A percentile compares a stretch with the other conserved stretches of the same genome.
Evolutionary conservation across 2,113 vertebrate species (phyloP).

Genomic region (Xenopus borealis): DNA sequence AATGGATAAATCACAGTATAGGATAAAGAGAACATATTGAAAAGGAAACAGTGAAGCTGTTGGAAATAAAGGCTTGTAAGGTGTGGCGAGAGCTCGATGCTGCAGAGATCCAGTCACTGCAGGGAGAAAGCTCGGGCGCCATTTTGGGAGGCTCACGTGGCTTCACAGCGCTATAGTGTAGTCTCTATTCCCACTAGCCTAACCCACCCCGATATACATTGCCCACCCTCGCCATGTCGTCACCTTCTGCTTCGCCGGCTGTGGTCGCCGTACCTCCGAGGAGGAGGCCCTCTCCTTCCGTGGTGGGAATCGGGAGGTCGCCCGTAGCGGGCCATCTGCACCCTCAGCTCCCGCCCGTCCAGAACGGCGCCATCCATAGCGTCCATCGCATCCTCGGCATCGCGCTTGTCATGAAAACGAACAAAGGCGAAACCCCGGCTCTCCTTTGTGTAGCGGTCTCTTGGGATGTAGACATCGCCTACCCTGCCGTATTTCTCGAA

Average conservation of each 20-base stretch:
- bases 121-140: too few species aligned
- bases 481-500: conserved; percentile 95
- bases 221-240: conserved; percentile 22
- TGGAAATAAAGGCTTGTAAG: too few species aligned
- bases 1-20: too few species aligned
- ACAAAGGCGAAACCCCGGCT: conserved; percentile 93
- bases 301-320: conserved; percentile 85
- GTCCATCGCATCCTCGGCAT: conserved; percentile 94
- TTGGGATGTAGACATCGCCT: conserved; percentile 92
- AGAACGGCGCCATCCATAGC: conserved; percentile 91
- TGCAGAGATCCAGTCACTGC: too few species aligned
- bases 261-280: conserved; percentile 80
- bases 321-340: conserved; percentile 93
- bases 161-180: too few species aligned
- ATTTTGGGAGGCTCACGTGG: too few species aligned
- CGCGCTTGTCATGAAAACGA: conserved; percentile 89
- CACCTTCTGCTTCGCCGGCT: conserved; percentile 69
- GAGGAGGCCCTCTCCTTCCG: conserved; percentile 79
- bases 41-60: too few species aligned
- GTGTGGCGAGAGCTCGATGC: too few species aligned
- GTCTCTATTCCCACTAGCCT: too few species aligned
- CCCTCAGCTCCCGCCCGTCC: conserved; percentile 85
- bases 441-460: conserved; percentile 90
- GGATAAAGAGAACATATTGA: too few species aligned
- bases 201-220: too few species aligned